Evolutionary conservation across 1,140 invertebrate species (phyloP), one percentile per base, ranked within the genome.

Genomic region (Antheraea mylitta): DNA sequence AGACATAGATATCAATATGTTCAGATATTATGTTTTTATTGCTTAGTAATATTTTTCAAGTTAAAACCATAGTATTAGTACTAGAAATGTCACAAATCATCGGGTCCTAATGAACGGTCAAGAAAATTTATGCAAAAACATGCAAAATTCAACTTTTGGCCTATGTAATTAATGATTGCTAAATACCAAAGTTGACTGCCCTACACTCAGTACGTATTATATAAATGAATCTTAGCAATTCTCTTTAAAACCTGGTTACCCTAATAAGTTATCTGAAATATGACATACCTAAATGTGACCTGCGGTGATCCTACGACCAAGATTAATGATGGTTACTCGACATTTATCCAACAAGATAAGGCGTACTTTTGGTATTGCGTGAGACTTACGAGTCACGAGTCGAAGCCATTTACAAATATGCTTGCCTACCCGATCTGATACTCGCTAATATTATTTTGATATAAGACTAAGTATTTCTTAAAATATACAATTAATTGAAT

Each of bases 321-420:
- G 84, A 86, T 85, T 88, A 80, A 88, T 86, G 84, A 82, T 76
- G 77, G 77, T 77, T 69, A 75, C 77, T 80, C 69, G 69, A 76
- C 79, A 82, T 83, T 78, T 73, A 74, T 81, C 74, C 77, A 81
- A 73, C 69, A 73, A 82, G 83, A 86, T 87, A 89, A 86, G 67
- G 72, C 80, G 68, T 77, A 78, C 70, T 75, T 60, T 71, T 72
- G 77, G 83, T 83, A 81, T 87, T 82, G 83, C 84, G 83, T 87
- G 84, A 86, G 75, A 77, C 68, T 80, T 67, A 79, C 67, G 22
- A 75, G 70, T 73, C 70, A 76, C 72, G 73, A 77, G 36, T 70
- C 66, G 66, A 61, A 67, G 64, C 72, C 64, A 66, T 76, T 68
- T 67, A 71, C 71, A 61, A 72, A 77, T 76, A 72, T 71, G 69